These are phyloP conservation scores for Diorhabda elongata DNA, from an alignment of 1,140 invertebrate species.

Conservation along the genomic window DNA sequence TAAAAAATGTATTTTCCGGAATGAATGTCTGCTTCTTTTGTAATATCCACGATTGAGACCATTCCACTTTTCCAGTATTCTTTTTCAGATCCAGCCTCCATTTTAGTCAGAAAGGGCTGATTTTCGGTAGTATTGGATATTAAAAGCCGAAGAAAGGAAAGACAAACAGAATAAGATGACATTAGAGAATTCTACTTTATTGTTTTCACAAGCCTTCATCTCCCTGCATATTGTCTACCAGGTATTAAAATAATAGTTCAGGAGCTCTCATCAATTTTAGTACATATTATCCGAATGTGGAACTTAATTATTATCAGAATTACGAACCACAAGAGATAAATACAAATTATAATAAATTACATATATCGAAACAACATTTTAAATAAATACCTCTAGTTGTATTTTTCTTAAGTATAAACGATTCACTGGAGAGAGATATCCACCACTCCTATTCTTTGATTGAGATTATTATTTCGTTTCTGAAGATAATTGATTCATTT, in stretches of 20 bases:
- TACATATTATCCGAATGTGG: too few species aligned
- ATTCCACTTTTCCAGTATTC: slow-evolving; percentile 3
- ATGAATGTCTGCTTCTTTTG: neutral
- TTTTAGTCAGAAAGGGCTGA: slow-evolving; percentile 1
- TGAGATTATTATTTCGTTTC: too few species aligned
- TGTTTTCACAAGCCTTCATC: slow-evolving; percentile 20
- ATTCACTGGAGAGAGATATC: too few species aligned
- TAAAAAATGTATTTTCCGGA: neutral
- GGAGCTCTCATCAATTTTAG: neutral
- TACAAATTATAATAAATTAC: too few species aligned
- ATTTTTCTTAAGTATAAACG: too few species aligned
- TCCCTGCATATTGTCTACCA: slow-evolving; percentile 22
- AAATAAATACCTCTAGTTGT: too few species aligned
- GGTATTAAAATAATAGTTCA: slow-evolving; percentile 18
- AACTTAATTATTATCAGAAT: too few species aligned
- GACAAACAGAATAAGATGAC: slow-evolving; percentile 22
- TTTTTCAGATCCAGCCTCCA: neutral
- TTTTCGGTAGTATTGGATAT: slow-evolving; percentile 20
- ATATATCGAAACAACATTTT: too few species aligned
- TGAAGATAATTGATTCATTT: too few species aligned
- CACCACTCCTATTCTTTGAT: too few species aligned
- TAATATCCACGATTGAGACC: neutral
- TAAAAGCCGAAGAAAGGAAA: slow-evolving; percentile 21
- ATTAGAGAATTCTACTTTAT: slow-evolving; percentile 20
- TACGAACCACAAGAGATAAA: too few species aligned